A percentile compares a stretch with the other conserved stretches of the same genome.
phyloP scores from a whole-genome alignment of 2,888 invertebrate genomes.

The Lamellibrachia columna region DNA sequence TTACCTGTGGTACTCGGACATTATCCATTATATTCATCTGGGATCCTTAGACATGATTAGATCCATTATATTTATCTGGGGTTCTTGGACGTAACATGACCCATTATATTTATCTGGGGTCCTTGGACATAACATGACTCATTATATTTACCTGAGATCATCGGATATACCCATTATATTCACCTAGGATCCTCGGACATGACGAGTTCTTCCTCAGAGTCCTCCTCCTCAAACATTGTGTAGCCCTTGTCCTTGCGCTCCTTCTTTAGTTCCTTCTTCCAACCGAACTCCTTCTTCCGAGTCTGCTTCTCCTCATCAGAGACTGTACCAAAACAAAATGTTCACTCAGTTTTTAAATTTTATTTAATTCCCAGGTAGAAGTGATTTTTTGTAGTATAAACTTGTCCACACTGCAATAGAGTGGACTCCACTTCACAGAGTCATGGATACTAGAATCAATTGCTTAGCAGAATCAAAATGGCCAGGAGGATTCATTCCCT shows the following conservation, averaged over 20 bases:
- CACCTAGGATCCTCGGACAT: conserved; percentile 30
- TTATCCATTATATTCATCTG: background rate
- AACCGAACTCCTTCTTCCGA: conserved; percentile 54
- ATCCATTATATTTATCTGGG: background rate
- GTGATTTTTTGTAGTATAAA: background rate
- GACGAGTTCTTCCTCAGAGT: conserved; percentile 82
- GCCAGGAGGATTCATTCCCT: too few species aligned
- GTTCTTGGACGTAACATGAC: background rate
- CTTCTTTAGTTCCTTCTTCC: conserved; percentile 75
- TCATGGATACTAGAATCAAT: too few species aligned
- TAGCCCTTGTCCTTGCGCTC: conserved; percentile 88
- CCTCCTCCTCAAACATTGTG: conserved; percentile 91
- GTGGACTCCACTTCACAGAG: too few species aligned
- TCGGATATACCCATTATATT: conserved; percentile 29
- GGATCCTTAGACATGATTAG: background rate
- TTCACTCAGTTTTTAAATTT: background rate
- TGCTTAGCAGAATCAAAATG: too few species aligned
- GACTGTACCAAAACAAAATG: background rate
- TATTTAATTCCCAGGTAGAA: conserved; percentile 8
- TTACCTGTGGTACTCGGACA: background rate
- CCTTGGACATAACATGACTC: background rate
- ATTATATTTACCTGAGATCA: background rate
- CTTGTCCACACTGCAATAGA: background rate
- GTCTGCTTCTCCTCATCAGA: conserved; percentile 39
- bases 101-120: background rate